These are phyloP conservation scores for Chionoecetes opilio DNA, from an alignment of 1,140 invertebrate genomes.

Conservation along the genomic window DNA sequence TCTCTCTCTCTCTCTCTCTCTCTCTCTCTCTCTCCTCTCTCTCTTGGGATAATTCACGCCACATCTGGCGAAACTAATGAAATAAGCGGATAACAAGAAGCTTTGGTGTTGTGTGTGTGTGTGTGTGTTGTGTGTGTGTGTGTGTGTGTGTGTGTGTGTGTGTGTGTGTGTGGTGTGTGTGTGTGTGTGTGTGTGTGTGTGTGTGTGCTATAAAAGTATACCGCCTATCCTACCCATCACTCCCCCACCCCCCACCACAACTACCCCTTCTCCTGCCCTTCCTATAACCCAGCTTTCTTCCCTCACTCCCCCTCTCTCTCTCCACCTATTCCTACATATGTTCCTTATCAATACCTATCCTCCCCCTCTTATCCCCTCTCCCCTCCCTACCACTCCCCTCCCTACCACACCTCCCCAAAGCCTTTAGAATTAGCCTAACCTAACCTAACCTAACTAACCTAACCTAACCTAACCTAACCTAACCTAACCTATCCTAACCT, in stretches of 20 bases:
- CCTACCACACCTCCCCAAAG: background rate
- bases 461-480: too few relatives aligned
- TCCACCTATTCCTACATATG: background rate
- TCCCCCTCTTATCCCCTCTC: background rate
- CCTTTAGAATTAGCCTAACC: too few relatives aligned
- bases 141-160: slow-evolving; percentile 27
- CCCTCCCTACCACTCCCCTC: background rate
- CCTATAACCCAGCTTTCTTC: too few relatives aligned
- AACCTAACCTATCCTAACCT: too few relatives aligned
- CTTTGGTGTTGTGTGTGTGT: too few relatives aligned
- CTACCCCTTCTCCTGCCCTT: too few relatives aligned
- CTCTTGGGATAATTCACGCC: slow-evolving; percentile 14
- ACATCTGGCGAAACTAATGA: background rate
- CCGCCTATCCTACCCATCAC: background rate
- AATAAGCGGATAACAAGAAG: background rate
- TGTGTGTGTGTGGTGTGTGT: too few relatives aligned
- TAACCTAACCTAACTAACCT: too few relatives aligned
- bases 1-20: too few relatives aligned
- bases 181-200: too few relatives aligned
- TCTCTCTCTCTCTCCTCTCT: too few relatives aligned
- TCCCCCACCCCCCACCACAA: too few relatives aligned
- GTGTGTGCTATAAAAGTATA: background rate
- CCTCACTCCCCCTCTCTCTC: background rate
- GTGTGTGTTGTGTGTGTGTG: background rate
- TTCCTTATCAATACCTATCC: background rate